Percentiles rank a stretch among this genome's conserved stretches.
These are phyloP conservation scores for Colletes gigas DNA, from an alignment of 1,140 invertebrate species.

Conservation along the genomic window DNA sequence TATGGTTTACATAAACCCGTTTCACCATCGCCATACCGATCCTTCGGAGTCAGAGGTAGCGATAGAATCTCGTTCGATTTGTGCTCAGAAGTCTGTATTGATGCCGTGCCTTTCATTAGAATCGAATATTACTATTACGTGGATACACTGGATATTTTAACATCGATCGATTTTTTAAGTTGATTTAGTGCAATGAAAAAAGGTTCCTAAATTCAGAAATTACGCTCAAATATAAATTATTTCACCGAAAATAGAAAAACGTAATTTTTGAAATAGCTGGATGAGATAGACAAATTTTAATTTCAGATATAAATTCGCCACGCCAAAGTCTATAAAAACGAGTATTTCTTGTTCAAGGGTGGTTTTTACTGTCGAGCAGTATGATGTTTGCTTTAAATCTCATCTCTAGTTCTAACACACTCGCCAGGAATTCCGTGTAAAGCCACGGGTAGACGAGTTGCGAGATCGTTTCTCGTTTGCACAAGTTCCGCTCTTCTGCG, in stretches of 20 bases:
- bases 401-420: constrained; percentile 13
- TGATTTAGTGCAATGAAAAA: too few relatives aligned
- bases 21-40: constrained; percentile 1
- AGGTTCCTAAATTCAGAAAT: too few relatives aligned
- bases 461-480: constrained; percentile 44
- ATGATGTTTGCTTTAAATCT: neutral
- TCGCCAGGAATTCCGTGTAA: constrained; percentile 26
- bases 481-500: constrained; percentile 49
- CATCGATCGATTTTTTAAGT: too few relatives aligned
- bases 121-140: neutral
- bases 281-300: too few relatives aligned
- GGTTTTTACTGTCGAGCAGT: too few relatives aligned
- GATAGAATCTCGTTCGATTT: constrained; percentile 11
- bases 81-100: neutral
- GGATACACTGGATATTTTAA: too few relatives aligned
- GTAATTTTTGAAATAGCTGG: too few relatives aligned
- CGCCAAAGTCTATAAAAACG: too few relatives aligned
- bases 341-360: too few relatives aligned
- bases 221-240: too few relatives aligned
- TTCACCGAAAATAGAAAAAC: too few relatives aligned
- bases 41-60: neutral
- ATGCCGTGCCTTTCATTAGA: neutral
- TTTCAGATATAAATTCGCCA: too few relatives aligned
- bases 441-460: constrained; percentile 14
- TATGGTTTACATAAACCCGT: constrained; percentile 5